Conservation (phyloP, 2,888 invertebrate species). For the Campaea margaritaria region DNA sequence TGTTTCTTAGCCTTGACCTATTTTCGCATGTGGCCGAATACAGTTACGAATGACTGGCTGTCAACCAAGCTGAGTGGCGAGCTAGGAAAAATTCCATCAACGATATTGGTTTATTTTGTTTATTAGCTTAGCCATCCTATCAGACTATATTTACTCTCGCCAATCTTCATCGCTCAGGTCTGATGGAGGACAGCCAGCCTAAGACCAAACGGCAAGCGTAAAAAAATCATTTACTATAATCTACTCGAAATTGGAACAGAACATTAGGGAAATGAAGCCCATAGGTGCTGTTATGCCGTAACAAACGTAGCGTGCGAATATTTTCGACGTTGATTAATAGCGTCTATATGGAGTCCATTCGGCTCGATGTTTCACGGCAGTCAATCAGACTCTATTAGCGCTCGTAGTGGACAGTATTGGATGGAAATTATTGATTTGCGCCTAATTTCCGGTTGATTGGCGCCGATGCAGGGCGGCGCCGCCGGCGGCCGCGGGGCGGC, state of each 20-base stretch:
- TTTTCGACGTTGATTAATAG: conserved; percentile 43
- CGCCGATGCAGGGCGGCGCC: conserved; percentile 51
- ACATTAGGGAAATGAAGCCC: conserved; percentile 37
- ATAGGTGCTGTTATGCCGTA: conserved; percentile 33
- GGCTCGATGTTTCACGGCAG: conserved; percentile 45
- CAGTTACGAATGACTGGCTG: too few relatives aligned
- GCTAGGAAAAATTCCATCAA: background rate
- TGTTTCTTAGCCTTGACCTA: too few relatives aligned
- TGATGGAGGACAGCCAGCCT: too few relatives aligned
- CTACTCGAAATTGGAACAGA: conserved; percentile 20
- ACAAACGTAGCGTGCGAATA: conserved; percentile 39
- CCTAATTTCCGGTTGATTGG: conserved; percentile 77
- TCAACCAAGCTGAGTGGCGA: too few relatives aligned
- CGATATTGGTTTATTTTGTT: background rate
- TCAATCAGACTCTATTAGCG: conserved; percentile 76
- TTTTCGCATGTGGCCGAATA: too few relatives aligned
- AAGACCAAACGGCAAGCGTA: background rate
- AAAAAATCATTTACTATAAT: conserved; percentile 15
- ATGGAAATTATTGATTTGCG: conserved; percentile 82
- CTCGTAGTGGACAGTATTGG: conserved; percentile 60
- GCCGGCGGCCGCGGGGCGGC: conserved; percentile 56
- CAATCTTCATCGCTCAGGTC: too few relatives aligned
- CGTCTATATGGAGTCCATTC: conserved; percentile 26
- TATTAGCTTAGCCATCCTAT: background rate
- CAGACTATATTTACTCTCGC: background rate